A percentile compares a stretch with the other conserved stretches of the same genome.
These are phyloP conservation scores for Vicugna pacos DNA, from an alignment of 2,113 vertebrate species.

Conservation along the genomic window DNA sequence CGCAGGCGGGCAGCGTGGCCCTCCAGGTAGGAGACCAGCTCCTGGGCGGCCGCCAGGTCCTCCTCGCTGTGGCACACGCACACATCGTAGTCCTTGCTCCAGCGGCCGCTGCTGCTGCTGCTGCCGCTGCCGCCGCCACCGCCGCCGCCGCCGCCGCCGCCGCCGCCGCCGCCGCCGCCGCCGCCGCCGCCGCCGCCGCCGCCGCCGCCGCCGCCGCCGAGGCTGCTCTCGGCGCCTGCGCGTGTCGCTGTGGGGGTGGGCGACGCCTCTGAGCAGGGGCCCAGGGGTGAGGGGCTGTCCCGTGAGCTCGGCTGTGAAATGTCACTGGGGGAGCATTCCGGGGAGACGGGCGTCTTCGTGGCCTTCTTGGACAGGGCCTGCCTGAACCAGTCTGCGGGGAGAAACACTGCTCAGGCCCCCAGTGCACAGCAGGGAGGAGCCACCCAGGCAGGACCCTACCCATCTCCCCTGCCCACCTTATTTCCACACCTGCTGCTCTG, in stretches of 20 bases:
- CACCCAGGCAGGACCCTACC: accelerated
- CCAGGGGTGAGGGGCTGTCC: accelerated
- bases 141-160: neutral
- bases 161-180: slow-evolving; percentile 54
- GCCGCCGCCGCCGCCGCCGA: neutral
- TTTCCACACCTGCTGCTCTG: neutral
- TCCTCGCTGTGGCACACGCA: slow-evolving; percentile 92
- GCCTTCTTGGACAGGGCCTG: slow-evolving; percentile 81
- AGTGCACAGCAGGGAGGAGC: neutral
- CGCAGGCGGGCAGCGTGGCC: slow-evolving; percentile 84
- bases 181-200: neutral
- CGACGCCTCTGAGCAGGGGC: accelerated
- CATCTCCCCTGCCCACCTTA: too few species aligned
- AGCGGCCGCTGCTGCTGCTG: slow-evolving; percentile 77
- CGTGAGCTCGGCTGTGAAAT: neutral
- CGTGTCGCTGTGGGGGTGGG: accelerated
- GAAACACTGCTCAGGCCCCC: neutral
- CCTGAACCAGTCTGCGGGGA: slow-evolving; percentile 85
- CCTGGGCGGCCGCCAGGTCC: slow-evolving; percentile 87
- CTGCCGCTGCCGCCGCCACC: slow-evolving; percentile 38
- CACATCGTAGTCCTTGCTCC: slow-evolving; percentile 89
- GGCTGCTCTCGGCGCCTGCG: neutral
- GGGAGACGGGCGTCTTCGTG: neutral
- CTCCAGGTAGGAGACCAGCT: slow-evolving; percentile 91
- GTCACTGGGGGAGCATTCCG: neutral